Evolutionary conservation across 2,797 vertebrate species (phyloP), one percentile per base, ranked within the genome.

Genomic region (Sebastes iracundus): DNA sequence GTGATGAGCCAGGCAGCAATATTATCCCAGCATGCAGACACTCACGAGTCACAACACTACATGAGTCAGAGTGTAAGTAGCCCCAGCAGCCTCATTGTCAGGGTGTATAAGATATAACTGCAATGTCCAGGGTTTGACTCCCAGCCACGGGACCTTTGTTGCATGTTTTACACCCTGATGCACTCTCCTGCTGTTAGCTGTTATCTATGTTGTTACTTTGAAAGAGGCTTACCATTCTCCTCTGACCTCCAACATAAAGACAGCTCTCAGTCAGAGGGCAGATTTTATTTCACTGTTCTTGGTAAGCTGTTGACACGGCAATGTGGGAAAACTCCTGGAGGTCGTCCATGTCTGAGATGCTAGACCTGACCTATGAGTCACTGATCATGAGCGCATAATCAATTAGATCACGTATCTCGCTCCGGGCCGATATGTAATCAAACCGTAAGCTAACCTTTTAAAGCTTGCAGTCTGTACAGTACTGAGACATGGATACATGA

Each of bases 221-320:
- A 70, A 70, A 23, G 35, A 49, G 33, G 27, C 46, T 83, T 53
- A 53, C 3, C 7, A 23, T 72, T 28, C 72, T 23, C 28, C 32
- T 62, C 61, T 64, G 62, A 76, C 63, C 53, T 65, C 52, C 38
- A 72, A 30, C 63, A 72, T 33, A 25, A 59, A 62, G 55, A 71
- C 49, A n/a, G 35, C 71, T 68, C 30, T 58, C 55, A 62, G 42
- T 68, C 58, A 78, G 38, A 69, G 58, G 32, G 20, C 35, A 65
- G 27, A 16, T 79, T 62, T 59, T 27, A 75, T 76, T 61, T 42
- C 56, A 72, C 28, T 23, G 59, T 65, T 75, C 42, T 38, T 18
- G 22, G 18, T 71, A 71, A 80, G 33, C 60, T 33, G 62, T 65
- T 72, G 63, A 64, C 58, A 32, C 23, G 0, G 68, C 72, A 35